These are phyloP conservation scores for Corvus cornix DNA, from an alignment of 2,113 vertebrate genomes.

Conservation along the genomic window DNA sequence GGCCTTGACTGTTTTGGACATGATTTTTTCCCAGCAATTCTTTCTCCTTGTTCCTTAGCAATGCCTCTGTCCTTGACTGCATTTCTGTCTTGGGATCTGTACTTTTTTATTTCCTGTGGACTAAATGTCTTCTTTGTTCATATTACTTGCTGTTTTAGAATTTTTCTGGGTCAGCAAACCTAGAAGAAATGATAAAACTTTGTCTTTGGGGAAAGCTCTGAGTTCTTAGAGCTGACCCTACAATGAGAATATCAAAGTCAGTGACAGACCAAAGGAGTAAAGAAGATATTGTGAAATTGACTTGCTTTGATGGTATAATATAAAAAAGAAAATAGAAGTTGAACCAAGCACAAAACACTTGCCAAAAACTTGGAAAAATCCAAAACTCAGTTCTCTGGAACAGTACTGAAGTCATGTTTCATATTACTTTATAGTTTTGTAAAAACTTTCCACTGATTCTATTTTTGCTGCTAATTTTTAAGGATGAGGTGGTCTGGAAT, in stretches of 20 bases:
- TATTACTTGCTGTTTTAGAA: background rate
- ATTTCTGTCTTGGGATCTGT: background rate
- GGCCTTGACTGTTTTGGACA: background rate
- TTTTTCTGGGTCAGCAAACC: constrained; percentile 11
- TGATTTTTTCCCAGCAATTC: background rate
- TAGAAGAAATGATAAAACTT: constrained; percentile 5
- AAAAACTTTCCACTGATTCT: background rate
- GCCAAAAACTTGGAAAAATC: background rate
- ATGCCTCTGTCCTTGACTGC: background rate
- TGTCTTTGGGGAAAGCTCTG: background rate
- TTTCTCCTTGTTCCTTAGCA: background rate
- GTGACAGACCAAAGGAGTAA: background rate
- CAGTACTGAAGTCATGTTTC: background rate
- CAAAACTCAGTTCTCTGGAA: background rate
- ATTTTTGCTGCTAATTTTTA: background rate
- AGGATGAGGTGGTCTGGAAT: background rate
- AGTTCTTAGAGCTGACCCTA: constrained; percentile 4
- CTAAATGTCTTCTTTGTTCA: background rate
- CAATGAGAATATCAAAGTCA: constrained; percentile 13
- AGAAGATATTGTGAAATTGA: background rate
- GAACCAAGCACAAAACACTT: background rate
- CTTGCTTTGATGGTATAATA: background rate
- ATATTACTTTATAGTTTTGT: background rate
- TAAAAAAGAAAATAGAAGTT: background rate
- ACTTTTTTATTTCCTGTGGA: background rate